A percentile compares a stretch with the other conserved stretches of the same genome.
Evolutionary conservation across 2,888 invertebrate genomes (phyloP).

Genomic region (Caenorhabditis virilis): DNA sequence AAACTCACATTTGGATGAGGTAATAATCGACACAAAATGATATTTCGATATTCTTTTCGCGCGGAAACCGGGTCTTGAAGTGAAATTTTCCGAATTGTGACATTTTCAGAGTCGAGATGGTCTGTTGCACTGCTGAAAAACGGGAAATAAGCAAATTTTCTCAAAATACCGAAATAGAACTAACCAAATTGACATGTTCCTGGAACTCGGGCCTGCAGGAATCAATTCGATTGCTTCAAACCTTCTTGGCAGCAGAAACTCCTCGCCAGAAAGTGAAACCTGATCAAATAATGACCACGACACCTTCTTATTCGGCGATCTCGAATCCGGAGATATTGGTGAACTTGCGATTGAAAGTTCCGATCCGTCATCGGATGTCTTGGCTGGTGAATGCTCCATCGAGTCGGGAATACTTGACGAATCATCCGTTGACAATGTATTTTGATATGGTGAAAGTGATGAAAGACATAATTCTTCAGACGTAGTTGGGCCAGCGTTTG

Average conservation of each 20-base stretch:
- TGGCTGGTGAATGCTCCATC: conserved; percentile 28
- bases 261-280: conserved; percentile 32
- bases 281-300: conserved; percentile 39
- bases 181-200: neutral
- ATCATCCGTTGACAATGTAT: neutral
- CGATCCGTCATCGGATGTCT: conserved; percentile 26
- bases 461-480: conserved; percentile 27
- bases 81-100: conserved; percentile 35
- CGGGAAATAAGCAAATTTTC: neutral
- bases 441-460: conserved; percentile 19
- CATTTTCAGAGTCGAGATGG: conserved; percentile 24
- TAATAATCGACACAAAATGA: conserved; percentile 29
- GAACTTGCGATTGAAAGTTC: conserved; percentile 28
- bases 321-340: conserved; percentile 16
- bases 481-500: neutral
- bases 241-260: conserved; percentile 29
- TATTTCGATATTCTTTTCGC: conserved; percentile 26
- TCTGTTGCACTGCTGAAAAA: conserved; percentile 23
- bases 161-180: neutral
- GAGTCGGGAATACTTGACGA: conserved; percentile 10
- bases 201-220: conserved; percentile 14
- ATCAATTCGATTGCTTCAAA: conserved; percentile 35
- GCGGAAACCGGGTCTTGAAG: conserved; percentile 26
- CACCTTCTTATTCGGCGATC: conserved; percentile 33
- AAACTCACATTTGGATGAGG: conserved; percentile 31